These are phyloP conservation scores for Zaprionus capensis DNA, from an alignment of 1,140 invertebrate species.

Conservation along the genomic window DNA sequence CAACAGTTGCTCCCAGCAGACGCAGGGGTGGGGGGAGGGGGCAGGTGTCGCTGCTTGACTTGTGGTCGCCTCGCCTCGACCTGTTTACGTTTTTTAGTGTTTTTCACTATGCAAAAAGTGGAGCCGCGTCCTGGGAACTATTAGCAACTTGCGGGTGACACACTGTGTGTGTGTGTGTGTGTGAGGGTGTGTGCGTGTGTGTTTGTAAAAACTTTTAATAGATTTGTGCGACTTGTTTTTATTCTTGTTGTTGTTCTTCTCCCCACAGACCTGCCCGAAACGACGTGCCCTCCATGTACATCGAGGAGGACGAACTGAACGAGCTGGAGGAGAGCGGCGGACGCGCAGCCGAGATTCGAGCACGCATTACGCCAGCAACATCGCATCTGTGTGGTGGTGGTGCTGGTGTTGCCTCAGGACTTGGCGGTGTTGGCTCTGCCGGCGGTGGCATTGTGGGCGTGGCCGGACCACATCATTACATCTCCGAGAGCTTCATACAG, in stretches of 20 bases:
- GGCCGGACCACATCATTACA: constrained; percentile 81
- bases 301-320: constrained; percentile 82
- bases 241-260: constrained; percentile 11
- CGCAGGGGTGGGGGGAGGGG: too few species aligned
- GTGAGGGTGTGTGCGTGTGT: constrained; percentile 7
- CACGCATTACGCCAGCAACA: constrained; percentile 66
- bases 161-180: constrained; percentile 2
- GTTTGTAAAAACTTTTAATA: constrained; percentile 66
- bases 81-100: constrained; percentile 30
- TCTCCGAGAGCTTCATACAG: constrained; percentile 84
- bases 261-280: constrained; percentile 74
- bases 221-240: constrained; percentile 54
- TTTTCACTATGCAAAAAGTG: constrained; percentile 31
- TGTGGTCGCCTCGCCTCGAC: constrained; percentile 30
- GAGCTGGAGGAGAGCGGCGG: constrained; percentile 78
- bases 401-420: constrained; percentile 5
- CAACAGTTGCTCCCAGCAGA: constrained; percentile 31
- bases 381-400: constrained; percentile 58
- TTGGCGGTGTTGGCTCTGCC: constrained; percentile 21
- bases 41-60: constrained; percentile 18
- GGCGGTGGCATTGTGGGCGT: constrained; percentile 63
- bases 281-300: constrained; percentile 84
- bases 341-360: constrained; percentile 69
- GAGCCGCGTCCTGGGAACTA: constrained; percentile 59
- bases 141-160: constrained; percentile 52